A percentile compares a stretch with the other conserved stretches of the same genome.
Conservation (phyloP, 2,113 vertebrate genomes). For the Alectura lathami region DNA sequence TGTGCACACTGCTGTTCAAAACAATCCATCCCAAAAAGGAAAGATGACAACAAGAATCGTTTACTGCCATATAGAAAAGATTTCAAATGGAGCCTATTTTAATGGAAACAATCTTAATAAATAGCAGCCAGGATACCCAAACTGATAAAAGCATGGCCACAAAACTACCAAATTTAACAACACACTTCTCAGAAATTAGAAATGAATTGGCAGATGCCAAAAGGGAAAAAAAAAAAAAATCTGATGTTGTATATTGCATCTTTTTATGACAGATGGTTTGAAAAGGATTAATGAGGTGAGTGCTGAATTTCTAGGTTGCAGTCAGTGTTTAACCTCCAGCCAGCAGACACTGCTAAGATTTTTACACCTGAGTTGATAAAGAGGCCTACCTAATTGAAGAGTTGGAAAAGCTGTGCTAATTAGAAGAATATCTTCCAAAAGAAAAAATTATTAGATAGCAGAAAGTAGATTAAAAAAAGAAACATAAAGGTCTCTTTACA, state of each 20-base stretch:
- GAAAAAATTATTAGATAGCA: neutral
- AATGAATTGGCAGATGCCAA: constrained; percentile 10
- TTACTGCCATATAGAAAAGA: neutral
- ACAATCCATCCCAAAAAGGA: neutral
- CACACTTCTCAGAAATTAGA: neutral
- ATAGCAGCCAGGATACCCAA: neutral
- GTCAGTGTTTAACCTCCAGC: constrained; percentile 44
- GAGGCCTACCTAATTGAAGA: neutral
- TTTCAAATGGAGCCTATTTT: neutral
- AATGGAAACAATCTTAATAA: neutral
- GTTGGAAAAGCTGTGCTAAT: neutral
- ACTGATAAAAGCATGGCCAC: neutral
- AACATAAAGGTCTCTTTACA: neutral
- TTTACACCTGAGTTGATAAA: neutral
- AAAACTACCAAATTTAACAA: constrained; percentile 12
- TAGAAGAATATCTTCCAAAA: neutral
- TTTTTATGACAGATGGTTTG: constrained; percentile 60
- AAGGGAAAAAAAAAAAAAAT: neutral
- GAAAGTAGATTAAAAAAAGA: neutral
- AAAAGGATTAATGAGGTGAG: constrained; percentile 50
- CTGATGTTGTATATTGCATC: neutral
- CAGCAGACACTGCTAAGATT: neutral
- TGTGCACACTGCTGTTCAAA: constrained; percentile 6
- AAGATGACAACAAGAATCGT: neutral
- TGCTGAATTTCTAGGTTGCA: constrained; percentile 42